These are phyloP conservation scores for Botrylloides violaceus DNA, from an alignment of 23 tunicate genomes.

Conservation along the genomic window DNA sequence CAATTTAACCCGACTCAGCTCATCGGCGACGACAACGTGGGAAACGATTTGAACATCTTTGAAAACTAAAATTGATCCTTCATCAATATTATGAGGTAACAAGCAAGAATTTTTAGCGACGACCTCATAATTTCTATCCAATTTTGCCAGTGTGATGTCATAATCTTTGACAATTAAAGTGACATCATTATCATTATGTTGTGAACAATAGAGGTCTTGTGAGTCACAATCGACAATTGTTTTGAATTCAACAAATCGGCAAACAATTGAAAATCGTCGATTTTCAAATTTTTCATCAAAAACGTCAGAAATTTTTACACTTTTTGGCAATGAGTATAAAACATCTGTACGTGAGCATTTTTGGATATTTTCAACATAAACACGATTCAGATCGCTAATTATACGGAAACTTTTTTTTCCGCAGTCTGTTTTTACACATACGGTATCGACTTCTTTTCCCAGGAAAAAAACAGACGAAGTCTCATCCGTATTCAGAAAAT, in stretches of 20 bases:
- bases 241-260: not conserved
- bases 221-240: not conserved
- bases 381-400: slow-evolving; percentile 5
- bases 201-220: slow-evolving; percentile 3
- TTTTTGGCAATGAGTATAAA: not conserved
- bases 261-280: not conserved
- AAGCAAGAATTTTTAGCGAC: slow-evolving; percentile 2
- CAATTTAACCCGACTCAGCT: not conserved
- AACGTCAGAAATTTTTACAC: not conserved
- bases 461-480: not conserved
- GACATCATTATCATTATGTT: not conserved
- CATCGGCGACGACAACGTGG: slow-evolving; percentile 4
- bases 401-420: not conserved
- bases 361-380: not conserved
- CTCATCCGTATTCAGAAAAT: not conserved
- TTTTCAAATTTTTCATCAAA: not conserved
- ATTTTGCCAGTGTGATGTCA: not conserved
- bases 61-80: not conserved
- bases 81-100: not conserved
- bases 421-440: not conserved
- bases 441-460: not conserved
- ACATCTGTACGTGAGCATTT: not conserved
- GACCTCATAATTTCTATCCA: not conserved
- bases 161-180: no score
- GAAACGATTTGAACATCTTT: not conserved